Base-by-base conservation (phyloP, 2,888 invertebrate species). In the Scaptodrosophila latifasciaeformis region DNA sequence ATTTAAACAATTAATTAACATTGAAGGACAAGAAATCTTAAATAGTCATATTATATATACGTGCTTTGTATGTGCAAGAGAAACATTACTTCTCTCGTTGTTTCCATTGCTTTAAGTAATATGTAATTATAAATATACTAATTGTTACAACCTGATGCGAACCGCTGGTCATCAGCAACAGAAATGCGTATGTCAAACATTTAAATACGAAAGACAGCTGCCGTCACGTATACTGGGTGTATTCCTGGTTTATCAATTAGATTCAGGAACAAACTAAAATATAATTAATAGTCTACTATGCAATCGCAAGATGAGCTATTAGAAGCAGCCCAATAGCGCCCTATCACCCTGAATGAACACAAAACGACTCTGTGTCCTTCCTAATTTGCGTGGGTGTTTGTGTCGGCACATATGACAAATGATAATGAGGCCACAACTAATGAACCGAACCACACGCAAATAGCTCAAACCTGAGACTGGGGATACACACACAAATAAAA, bases 211-310 rank as follows among this genome's bases (percentile, higher is more conserved):
- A 34, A 43, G 51, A 46, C 45, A 58, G 42, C 42, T 29, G 30
- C 46, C n/a, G n/a, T n/a, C n/a, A n/a, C n/a, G n/a, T n/a, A n/a
- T n/a, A n/a, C n/a, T n/a, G n/a, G n/a, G n/a, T n/a, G n/a, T n/a
- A n/a, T n/a, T n/a, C n/a, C n/a, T n/a, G n/a, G n/a, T 53, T 65
- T 65, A 61, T 61, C 70, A 67, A 60, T 60, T 58, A 45, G 53
- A 13, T 34, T 10, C 6, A 50, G 24, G 35, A 45, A 39, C 46
- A 39, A 37, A 24, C 18, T 27, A 54, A 59, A 54, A 67, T 55
- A 58, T 61, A 70, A 72, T 76, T 76, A 76, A 72, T 72, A 54
- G 56, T 30, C 59, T 15, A 21, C 51, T 39, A n/a, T 12, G 7
- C 30, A 31, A 9, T 13, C 44, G 21, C 30, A 40, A 1, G n/a